Evolutionary conservation across 2,797 vertebrate species (phyloP).

Genomic region (Decapterus maruadsi): DNA sequence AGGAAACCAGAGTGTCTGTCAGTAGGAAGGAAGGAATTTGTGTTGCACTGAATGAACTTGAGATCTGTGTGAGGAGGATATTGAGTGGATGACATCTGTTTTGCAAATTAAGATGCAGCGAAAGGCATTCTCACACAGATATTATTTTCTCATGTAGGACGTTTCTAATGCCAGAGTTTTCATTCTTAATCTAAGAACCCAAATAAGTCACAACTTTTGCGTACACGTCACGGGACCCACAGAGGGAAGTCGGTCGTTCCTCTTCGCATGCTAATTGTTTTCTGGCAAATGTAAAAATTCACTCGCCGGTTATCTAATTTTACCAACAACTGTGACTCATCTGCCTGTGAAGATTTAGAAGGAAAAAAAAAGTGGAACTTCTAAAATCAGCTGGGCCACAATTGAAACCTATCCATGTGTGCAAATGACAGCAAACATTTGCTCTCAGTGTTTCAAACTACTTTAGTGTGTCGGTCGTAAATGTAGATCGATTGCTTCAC

Average conservation of each 20-base stretch:
- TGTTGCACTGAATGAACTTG: slow-evolving; percentile 82
- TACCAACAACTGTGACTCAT: background rate
- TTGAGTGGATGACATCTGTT: slow-evolving; percentile 83
- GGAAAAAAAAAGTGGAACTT: background rate
- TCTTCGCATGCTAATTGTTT: background rate
- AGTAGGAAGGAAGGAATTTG: slow-evolving; percentile 83
- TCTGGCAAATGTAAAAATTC: background rate
- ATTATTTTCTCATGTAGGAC: slow-evolving; percentile 70
- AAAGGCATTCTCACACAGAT: slow-evolving; percentile 75
- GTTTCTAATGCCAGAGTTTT: slow-evolving; percentile 54
- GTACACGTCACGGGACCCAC: background rate
- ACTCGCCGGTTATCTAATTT: background rate
- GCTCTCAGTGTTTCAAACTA: background rate
- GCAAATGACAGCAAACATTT: background rate
- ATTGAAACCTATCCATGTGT: background rate
- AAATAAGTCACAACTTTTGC: slow-evolving; percentile 35
- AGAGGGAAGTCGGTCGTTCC: background rate
- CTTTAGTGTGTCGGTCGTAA: background rate
- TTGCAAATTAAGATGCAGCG: slow-evolving; percentile 72
- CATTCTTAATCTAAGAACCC: slow-evolving; percentile 34
- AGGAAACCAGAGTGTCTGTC: slow-evolving; percentile 81
- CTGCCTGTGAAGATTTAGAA: background rate
- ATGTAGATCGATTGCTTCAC: background rate
- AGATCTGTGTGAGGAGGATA: slow-evolving; percentile 78
- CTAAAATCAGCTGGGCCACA: background rate